A percentile compares a stretch with the other conserved stretches of the same genome.
These are phyloP conservation scores for Eira barbara DNA, from an alignment of 2,113 vertebrate species.

Conservation along the genomic window DNA sequence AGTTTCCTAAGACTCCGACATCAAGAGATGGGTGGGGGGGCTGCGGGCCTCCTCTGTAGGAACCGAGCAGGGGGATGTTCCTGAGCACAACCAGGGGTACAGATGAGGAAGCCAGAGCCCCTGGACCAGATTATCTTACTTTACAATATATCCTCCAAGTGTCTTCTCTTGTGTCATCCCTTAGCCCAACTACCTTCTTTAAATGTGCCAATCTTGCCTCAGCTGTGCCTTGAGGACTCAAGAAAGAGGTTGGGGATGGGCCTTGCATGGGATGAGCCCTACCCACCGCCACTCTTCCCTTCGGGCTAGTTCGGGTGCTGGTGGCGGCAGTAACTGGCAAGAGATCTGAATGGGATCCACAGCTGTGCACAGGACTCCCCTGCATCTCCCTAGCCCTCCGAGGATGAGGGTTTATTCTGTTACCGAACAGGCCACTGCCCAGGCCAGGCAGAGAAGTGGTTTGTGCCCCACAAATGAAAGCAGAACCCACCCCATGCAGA, in stretches of 20 bases:
- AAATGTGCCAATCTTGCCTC: background rate
- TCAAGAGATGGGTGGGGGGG: background rate
- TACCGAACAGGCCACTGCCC: background rate
- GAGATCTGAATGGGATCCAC: background rate
- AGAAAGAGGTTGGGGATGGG: background rate
- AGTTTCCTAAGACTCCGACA: background rate
- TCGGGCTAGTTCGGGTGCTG: background rate
- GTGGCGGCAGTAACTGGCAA: background rate
- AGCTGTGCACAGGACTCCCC: background rate
- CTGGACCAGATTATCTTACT: no score
- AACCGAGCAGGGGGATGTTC: background rate
- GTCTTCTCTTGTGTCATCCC: background rate
- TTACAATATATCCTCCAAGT: no score
- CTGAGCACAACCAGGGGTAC: background rate
- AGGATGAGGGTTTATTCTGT: background rate
- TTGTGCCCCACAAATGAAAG: background rate
- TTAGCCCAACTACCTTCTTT: background rate
- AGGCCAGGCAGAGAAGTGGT: background rate
- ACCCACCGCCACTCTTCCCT: background rate
- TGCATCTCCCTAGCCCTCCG: rapidly evolving
- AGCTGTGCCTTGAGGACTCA: background rate
- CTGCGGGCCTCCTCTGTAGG: rapidly evolving
- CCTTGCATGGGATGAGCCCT: background rate
- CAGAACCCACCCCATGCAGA: background rate
- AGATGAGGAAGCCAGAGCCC: background rate